A percentile compares a stretch with the other conserved stretches of the same genome.
Evolutionary conservation across 1,140 invertebrate genomes (phyloP).

Genomic region (Brachionus angularis): DNA sequence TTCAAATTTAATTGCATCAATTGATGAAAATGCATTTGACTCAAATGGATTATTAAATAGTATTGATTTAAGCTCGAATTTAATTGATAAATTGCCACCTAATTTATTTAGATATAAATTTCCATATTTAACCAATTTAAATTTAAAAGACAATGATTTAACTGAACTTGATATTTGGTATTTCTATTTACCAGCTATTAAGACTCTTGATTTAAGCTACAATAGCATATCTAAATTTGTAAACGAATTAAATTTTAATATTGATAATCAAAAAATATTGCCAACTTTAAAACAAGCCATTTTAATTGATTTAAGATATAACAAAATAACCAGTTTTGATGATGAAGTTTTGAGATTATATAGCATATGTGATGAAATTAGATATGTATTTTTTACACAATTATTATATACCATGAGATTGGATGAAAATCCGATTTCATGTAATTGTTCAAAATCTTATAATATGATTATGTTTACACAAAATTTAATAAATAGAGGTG

Average conservation of each 20-base stretch:
- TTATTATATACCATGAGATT: slow-evolving; percentile 16
- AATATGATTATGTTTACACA: neutral
- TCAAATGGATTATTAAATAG: neutral
- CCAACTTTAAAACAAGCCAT: neutral
- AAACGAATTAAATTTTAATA: neutral
- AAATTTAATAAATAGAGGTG: neutral
- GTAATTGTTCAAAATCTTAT: slow-evolving; percentile 10
- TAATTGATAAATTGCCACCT: slow-evolving; percentile 7
- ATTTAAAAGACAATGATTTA: neutral
- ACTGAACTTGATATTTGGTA: slow-evolving; percentile 37
- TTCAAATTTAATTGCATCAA: neutral
- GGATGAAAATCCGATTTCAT: slow-evolving; percentile 12
- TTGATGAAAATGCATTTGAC: neutral
- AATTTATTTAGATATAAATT: slow-evolving; percentile 15
- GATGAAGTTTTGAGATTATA: slow-evolving; percentile 27
- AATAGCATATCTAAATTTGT: neutral
- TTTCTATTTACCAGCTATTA: slow-evolving; percentile 11
- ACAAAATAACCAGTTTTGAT: slow-evolving; percentile 7
- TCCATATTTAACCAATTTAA: neutral
- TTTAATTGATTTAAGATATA: slow-evolving; percentile 10
- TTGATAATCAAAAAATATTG: neutral
- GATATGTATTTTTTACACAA: slow-evolving; percentile 16
- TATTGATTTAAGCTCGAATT: slow-evolving; percentile 24
- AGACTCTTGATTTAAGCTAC: neutral
- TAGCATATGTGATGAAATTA: neutral